Base-by-base conservation (phyloP, 2,797 vertebrate species). In the Gastrophryne carolinensis region DNA sequence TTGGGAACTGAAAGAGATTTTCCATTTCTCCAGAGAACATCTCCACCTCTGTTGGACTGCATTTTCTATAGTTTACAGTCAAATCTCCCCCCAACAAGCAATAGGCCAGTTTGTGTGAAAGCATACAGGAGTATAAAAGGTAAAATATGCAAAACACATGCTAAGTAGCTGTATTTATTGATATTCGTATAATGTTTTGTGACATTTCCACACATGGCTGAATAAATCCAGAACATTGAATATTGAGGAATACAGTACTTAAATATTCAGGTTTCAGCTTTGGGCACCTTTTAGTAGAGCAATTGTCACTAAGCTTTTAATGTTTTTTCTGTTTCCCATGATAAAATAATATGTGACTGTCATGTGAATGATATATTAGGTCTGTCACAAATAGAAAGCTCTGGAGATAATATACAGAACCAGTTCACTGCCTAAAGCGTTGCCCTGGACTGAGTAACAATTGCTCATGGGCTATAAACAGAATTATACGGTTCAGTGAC, bases 121-220 rank as follows among this genome's bases (percentile, higher is more conserved):
- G n/a, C n/a, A n/a, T n/a, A n/a, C n/a, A n/a, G n/a, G n/a, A n/a
- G n/a, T n/a, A n/a, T n/a, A n/a, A n/a, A n/a, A n/a, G n/a, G n/a
- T n/a, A n/a, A n/a, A n/a, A n/a, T n/a, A n/a, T n/a, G n/a, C n/a
- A n/a, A n/a, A n/a, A n/a, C n/a, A n/a, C n/a, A n/a, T n/a, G n/a
- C n/a, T n/a, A n/a, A n/a, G n/a, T n/a, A n/a, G n/a, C n/a, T n/a
- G n/a, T n/a, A n/a, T n/a, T n/a, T n/a, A n/a, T n/a, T n/a, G n/a
- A n/a, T n/a, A n/a, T n/a, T n/a, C n/a, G 24, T 12, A 26, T 26
- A 56, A 56, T 60, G 9, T 37, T 60, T 15, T 9, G 7, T 60
- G 57, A 60, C 57, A 37, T 60, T 32, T 35, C 15, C 12, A 60
- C 37, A 32, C 57, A 60, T 37, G 30, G 37, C 19, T 60, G 57